These are phyloP conservation scores for Hartigia nigra DNA, from an alignment of 2,888 invertebrate genomes.

Conservation along the genomic window DNA sequence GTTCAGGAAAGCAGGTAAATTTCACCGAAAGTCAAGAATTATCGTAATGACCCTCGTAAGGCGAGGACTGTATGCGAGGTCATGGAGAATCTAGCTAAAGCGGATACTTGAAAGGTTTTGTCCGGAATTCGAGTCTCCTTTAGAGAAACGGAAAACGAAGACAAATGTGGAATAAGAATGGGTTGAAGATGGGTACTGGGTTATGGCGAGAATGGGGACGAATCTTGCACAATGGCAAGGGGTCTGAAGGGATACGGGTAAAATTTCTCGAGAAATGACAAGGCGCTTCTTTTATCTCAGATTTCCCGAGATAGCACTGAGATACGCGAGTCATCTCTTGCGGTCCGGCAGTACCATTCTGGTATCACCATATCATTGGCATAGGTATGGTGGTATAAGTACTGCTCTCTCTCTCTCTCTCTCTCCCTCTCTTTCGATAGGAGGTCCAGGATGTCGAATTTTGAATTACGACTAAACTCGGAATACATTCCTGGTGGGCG, in stretches of 20 bases:
- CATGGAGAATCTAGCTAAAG: neutral
- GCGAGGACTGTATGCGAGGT: neutral
- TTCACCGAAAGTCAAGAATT: neutral
- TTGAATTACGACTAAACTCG: conserved; percentile 30
- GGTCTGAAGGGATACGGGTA: neutral
- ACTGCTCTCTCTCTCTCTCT: neutral
- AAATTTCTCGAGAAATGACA: conserved; percentile 30
- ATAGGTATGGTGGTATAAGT: neutral
- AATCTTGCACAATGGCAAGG: neutral
- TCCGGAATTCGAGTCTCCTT: neutral
- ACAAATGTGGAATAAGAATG: neutral
- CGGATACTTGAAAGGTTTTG: neutral
- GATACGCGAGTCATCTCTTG: conserved; percentile 31
- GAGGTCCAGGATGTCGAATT: conserved; percentile 12
- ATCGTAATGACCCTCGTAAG: neutral
- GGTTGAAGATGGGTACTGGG: neutral
- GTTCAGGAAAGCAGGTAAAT: neutral
- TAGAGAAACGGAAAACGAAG: neutral
- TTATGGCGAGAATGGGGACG: neutral
- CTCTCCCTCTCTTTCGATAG: neutral
- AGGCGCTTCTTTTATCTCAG: conserved; percentile 40
- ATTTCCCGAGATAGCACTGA: conserved; percentile 18
- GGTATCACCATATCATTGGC: neutral
- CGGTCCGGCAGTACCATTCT: conserved; percentile 26
- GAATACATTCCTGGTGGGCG: conserved; percentile 14